Evolutionary conservation across 2,113 vertebrate species (phyloP), one percentile per base, ranked within the genome.

Genomic region (Oreotragus oreotragus): DNA sequence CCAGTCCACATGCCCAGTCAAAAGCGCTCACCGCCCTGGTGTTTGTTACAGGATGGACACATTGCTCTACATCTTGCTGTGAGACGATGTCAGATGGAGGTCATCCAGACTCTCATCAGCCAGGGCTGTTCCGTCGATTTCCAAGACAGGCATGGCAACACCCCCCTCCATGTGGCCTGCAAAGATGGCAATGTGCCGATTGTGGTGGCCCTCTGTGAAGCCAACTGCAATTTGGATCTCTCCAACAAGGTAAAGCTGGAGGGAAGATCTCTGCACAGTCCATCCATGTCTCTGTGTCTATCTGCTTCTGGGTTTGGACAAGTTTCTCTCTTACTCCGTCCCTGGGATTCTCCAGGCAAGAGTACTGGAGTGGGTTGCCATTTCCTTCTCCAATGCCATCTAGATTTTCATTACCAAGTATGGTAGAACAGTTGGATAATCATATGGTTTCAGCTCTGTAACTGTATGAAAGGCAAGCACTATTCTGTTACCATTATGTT

Each of bases 121-220:
- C 99, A 99, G 92, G 98, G 98, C 39, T 99, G 99, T 94, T 98
- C 98, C 45, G 98, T 99, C 30, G 99, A 99, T 98, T 99, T 99
- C 96, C 99, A 99, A 97, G 99, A 99, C 98, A 99, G 99, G 97
- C 99, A 99, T 23, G 99, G 99, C 84, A 99, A 99, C 98, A 99
- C 99, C 1, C 99, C 99, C 0, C 98, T 99, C 87, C 99, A 99
- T 2, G 99, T 99, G 92, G 99, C 99, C 95, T 99, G 99, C 98
- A 99, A 99, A 98, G 99, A 99, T 57, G 99, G 99, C n/a, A 99
- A 99, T 7, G 95, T 99, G 89, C 98, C 99, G 7, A 98, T 99
- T 28, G 99, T 99, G 97, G 98, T 98, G 84, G 98, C 99, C 6
- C 99, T 99, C 57, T 99, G 99, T 97, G 98, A 98, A 57, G 99